Evolutionary conservation across 2,113 vertebrate species (phyloP).

Genomic region (Pontoporia blainvillei): DNA sequence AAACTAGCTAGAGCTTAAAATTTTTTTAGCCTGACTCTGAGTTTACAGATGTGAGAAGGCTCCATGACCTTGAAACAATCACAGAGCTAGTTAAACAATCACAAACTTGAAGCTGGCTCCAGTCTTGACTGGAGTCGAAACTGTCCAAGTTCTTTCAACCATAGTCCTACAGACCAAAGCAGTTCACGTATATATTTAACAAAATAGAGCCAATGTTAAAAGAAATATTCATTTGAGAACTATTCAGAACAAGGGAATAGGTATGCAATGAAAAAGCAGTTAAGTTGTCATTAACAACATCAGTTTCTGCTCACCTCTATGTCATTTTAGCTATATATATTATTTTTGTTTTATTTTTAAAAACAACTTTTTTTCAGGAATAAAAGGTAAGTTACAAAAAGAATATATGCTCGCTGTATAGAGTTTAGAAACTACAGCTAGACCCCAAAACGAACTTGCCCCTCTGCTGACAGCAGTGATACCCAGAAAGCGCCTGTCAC

Average conservation of each 20-base stretch:
- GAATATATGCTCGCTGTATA: neutral
- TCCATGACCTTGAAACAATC: neutral
- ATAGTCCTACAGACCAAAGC: neutral
- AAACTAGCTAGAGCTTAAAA: neutral
- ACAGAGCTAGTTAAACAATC: neutral
- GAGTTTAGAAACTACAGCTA: neutral
- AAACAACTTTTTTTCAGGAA: neutral
- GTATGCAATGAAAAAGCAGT: neutral
- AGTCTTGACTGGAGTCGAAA: neutral
- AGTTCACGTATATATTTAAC: neutral
- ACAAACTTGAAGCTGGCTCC: too few species aligned
- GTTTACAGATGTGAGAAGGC: neutral
- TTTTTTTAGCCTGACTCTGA: neutral
- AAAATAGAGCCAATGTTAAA: neutral
- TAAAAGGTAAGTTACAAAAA: neutral
- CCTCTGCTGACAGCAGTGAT: slow-evolving; percentile 84
- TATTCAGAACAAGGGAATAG: neutral
- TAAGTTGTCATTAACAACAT: neutral
- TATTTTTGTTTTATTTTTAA: neutral
- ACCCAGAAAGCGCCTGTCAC: slow-evolving; percentile 59
- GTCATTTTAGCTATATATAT: neutral
- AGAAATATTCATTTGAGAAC: neutral
- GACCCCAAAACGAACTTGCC: slow-evolving; percentile 75
- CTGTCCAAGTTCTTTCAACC: neutral
- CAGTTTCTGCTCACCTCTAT: neutral